Evolutionary conservation across 2,888 invertebrate species (phyloP), one percentile per base, ranked within the genome.

Genomic region (Mystacides longicornis): DNA sequence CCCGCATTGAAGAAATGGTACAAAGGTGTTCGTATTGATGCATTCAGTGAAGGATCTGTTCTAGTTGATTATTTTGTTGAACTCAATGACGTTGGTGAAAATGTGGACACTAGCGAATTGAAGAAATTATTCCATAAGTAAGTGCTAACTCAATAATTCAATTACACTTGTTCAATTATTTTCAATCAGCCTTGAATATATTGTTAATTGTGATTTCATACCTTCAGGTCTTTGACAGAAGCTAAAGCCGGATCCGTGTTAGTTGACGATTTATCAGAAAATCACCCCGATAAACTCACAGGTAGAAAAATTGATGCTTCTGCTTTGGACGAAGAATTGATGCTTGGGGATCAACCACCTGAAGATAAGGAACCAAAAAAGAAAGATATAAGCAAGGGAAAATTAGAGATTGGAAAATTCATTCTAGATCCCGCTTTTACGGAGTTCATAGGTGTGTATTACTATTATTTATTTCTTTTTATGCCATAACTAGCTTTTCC

Each of bases 11-110:
- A 79, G 57, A 86, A 86, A 66, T 92, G 90, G 89, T 93, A 87
- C 70, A 89, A 87, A 66, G 87, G 86, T 64, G 84, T 93, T 58
- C 81, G 88, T 62, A 91, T 93, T 60, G 93, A 93, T 66, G 88
- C 89, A 60, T 93, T 93, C 69, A 92, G 87, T 67, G 81, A 87
- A 68, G 93, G 93, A 55, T 92, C 92, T 63, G 86, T 93, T 48
- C 75, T 93, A 16, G 93, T 93, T 14, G 93, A 93, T 69, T 93
- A 90, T 67, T 85, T 90, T 63, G 86, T 93, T 16, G 90, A 91
- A 72, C 70, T 93, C 57, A 85, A 85, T 62, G 86, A 91, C 63
- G 78, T 91, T 2, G 83, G 81, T 43, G 77, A 81, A 54, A 81
- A 80, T 64, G 78, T 89, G 16, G 81, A 87, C 63, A 89, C 89